Evolutionary conservation across 2,113 vertebrate genomes (phyloP).

Genomic region (Triplophysa siluroides): DNA sequence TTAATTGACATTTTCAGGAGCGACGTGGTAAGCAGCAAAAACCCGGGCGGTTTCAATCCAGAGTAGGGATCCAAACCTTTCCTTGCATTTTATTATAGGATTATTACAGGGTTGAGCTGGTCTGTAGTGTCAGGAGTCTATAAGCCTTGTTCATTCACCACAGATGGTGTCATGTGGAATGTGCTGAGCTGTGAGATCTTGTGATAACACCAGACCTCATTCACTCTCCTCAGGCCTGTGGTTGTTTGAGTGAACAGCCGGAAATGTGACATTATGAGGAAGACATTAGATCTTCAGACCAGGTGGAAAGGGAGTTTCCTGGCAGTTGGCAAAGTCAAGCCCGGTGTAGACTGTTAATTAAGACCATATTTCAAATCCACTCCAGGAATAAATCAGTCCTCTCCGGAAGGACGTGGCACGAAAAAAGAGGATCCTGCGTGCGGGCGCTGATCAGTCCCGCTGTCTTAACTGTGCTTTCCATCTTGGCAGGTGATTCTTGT

Average conservation of each 20-base stretch:
- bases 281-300: neutral
- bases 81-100: too few species aligned
- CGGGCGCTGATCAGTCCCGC: slow-evolving; percentile 57
- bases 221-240: neutral
- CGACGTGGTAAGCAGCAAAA: too few species aligned
- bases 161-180: slow-evolving; percentile 18
- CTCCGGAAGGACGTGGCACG: slow-evolving; percentile 44
- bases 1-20: too few species aligned
- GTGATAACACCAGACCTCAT: neutral
- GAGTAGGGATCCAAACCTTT: too few species aligned
- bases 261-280: neutral
- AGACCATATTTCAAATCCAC: slow-evolving; percentile 49
- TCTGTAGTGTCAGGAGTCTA: slow-evolving; percentile 30
- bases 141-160: slow-evolving; percentile 22
- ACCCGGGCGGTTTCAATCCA: too few species aligned
- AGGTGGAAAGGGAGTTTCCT: slow-evolving; percentile 41
- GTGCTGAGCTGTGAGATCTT: neutral
- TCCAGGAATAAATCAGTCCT: slow-evolving; percentile 53
- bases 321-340: slow-evolving; percentile 24
- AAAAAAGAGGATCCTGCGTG: slow-evolving; percentile 27
- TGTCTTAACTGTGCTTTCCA: slow-evolving; percentile 63
- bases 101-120: neutral
- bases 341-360: slow-evolving; percentile 55
- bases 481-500: slow-evolving; percentile 53
- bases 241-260: neutral